Base-by-base conservation (phyloP, 2,888 invertebrate species). In the Cataglyphis cursor region DNA sequence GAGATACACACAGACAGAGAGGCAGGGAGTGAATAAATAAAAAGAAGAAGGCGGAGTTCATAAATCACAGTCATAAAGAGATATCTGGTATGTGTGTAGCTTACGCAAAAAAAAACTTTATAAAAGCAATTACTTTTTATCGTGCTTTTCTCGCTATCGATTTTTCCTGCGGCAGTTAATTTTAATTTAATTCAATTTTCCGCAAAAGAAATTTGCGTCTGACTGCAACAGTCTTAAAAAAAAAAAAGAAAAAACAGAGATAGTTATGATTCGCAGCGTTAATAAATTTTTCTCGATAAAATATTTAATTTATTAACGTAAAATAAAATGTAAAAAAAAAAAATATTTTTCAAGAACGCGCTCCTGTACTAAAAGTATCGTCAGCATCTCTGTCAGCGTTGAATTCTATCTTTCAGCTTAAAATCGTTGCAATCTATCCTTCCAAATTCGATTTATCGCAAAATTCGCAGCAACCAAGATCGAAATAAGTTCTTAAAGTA, bases 21-120 rank as follows among this genome's bases (percentile, higher is more conserved):
- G 88, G 90, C 88, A 92, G 89, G 92, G 90, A 92, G 89, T 90
- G 89, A 92, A 85, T 83, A 88, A 86, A 90, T 85, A 90, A 90
- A 92, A 88, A 91, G 90, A 91, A 93, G 91, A 93, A 91, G 93
- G 88, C 82, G 87, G 68, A 88, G 85, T 85, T 86, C 85, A 92
- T 89, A 93, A 93, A 94, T 93, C 92, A 94, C 91, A 93, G 92
- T 95, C 93, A 93, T 92, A 31, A 24, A 70, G 57, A 78, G 44
- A 28, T 35, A 44, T 66, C 66, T 76, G 51, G 31, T 62, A 18
- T 62, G 35, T 64, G 35, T 65, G 51, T 38, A 51, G 38, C 48
- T n/a, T 28, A n/a, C 41, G 57, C 57, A 68, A 57, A 41, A n/a
- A n/a, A 28, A 51, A 38, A 54, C 24, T 65, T 75, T 65, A 41